Conservation (phyloP, 2,113 vertebrate genomes). For the Tachycineta bicolor region DNA sequence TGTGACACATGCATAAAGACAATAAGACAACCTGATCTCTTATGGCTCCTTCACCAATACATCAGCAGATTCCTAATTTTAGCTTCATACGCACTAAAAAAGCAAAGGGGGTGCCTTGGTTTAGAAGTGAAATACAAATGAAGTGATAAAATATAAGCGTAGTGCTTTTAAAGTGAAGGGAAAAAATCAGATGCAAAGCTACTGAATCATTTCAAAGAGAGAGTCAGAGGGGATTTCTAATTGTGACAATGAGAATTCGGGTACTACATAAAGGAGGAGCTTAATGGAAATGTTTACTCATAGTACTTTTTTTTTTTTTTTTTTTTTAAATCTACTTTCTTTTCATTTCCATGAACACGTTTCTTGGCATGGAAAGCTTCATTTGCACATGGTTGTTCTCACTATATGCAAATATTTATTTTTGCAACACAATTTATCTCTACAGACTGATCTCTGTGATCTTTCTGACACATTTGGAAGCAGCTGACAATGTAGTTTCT, state of each 20-base stretch:
- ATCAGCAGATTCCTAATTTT: neutral
- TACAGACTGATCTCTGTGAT: constrained; percentile 52
- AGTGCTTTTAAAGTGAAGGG: neutral
- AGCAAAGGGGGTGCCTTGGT: neutral
- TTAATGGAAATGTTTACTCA: neutral
- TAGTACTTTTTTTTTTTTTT: too few relatives aligned
- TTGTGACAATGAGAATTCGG: neutral
- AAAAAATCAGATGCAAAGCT: neutral
- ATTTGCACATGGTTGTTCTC: constrained; percentile 29
- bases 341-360: constrained; percentile 5
- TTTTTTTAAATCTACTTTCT: neutral
- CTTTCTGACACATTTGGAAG: constrained; percentile 32
- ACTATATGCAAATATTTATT: constrained; percentile 16
- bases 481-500: constrained; percentile 20
- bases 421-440: constrained; percentile 31
- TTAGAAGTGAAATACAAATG: neutral
- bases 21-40: neutral
- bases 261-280: neutral
- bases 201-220: neutral
- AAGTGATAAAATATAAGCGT: neutral
- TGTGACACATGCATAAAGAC: neutral
- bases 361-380: neutral
- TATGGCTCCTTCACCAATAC: neutral
- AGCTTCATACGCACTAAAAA: neutral
- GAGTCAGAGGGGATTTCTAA: neutral